Evolutionary conservation across 2,888 invertebrate genomes (phyloP).

Genomic region (Camponotus fellah): DNA sequence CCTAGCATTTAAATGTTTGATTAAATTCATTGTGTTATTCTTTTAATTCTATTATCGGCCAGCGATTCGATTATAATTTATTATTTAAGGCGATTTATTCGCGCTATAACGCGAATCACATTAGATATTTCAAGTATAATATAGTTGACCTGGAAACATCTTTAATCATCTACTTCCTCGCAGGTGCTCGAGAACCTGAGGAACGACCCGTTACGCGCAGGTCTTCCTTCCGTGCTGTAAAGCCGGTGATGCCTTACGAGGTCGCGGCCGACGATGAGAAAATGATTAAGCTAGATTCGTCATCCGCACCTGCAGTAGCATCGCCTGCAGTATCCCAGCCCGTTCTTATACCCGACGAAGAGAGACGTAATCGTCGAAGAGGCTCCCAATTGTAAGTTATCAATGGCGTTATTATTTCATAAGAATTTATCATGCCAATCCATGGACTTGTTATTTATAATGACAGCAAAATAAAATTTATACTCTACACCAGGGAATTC

Average conservation of each 20-base stretch:
- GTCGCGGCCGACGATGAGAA: slow-evolving; percentile 82
- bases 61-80: neutral
- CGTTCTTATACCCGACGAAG: slow-evolving; percentile 91
- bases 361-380: slow-evolving; percentile 91
- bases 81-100: slow-evolving; percentile 31
- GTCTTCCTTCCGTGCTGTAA: slow-evolving; percentile 84
- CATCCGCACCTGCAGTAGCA: slow-evolving; percentile 88
- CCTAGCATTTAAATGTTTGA: neutral
- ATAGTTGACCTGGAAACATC: slow-evolving; percentile 36
- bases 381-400: slow-evolving; percentile 94
- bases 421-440: neutral
- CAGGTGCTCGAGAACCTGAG: slow-evolving; percentile 77
- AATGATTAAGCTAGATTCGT: slow-evolving; percentile 85
- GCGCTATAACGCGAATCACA: neutral
- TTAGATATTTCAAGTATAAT: slow-evolving; percentile 39
- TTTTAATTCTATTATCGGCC: neutral
- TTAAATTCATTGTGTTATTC: neutral
- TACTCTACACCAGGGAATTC: neutral
- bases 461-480: neutral
- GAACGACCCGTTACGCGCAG: slow-evolving; percentile 81
- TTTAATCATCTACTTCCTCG: slow-evolving; percentile 13
- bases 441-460: neutral
- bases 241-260: slow-evolving; percentile 82
- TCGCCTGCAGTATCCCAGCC: slow-evolving; percentile 87
- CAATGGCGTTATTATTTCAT: neutral